phyloP scores from a whole-genome alignment of 2,113 vertebrate species.

The Megaceryle maxima region DNA sequence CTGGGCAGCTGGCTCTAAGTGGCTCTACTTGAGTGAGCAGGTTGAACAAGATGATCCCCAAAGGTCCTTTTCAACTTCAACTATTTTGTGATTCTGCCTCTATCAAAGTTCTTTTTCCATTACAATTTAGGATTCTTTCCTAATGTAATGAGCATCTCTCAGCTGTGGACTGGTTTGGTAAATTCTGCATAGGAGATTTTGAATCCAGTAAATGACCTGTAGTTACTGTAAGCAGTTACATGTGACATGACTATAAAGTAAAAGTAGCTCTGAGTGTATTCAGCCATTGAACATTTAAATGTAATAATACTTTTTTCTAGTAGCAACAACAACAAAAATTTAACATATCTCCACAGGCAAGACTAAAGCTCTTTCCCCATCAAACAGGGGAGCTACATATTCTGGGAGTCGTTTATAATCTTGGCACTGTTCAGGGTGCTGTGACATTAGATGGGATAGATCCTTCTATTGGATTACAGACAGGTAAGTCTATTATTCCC shows the following conservation, averaged over 20 bases:
- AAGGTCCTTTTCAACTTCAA: background rate
- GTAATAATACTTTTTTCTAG: slow-evolving; percentile 34
- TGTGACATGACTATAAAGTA: background rate
- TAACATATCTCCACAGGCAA: slow-evolving; percentile 85
- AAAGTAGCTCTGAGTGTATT: background rate
- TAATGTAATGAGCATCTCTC: background rate
- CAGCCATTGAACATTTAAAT: slow-evolving; percentile 25
- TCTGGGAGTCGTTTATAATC: slow-evolving; percentile 91
- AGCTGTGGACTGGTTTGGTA: background rate
- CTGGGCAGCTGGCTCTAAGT: background rate
- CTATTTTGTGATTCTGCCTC: background rate
- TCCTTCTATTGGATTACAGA: slow-evolving; percentile 72
- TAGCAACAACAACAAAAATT: slow-evolving; percentile 76
- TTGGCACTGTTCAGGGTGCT: slow-evolving; percentile 80
- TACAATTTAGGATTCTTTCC: background rate
- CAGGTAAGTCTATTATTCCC: slow-evolving; percentile 73
- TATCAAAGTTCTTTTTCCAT: background rate
- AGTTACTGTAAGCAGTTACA: background rate
- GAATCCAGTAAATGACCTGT: background rate
- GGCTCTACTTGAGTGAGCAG: background rate
- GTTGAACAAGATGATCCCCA: background rate
- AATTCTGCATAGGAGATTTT: background rate
- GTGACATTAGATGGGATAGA: slow-evolving; percentile 77
- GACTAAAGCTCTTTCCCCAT: slow-evolving; percentile 93
- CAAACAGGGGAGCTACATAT: slow-evolving; percentile 93